Evolutionary conservation across 2,113 vertebrate genomes (phyloP), one percentile per base, ranked within the genome.

Genomic region (Lophura nycthemera): DNA sequence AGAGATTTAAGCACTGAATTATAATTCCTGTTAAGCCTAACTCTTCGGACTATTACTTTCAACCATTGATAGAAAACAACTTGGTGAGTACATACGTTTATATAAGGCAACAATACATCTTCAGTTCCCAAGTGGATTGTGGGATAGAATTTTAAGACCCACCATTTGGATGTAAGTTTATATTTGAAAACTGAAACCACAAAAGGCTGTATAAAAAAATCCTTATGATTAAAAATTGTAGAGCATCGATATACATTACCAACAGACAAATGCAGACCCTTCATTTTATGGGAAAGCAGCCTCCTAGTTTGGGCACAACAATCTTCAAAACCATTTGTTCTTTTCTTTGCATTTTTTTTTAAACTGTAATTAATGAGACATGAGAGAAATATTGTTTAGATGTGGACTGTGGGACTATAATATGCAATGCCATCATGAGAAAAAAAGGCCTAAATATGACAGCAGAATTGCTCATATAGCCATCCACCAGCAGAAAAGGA

Each of bases 61-160:
- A 89, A 63, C 66, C 45, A 27, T 3, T 34, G 15, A 36, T 63
- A 40, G 15, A 63, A 85, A 87, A 54, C 2, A 0, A 50, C 61
- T 70, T 76, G 18, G 24, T 60, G 40, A 38, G 21, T 19, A 48
- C 21, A 13, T 60, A 52, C 0, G 1, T 56, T 42, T 38, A 6
- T 16, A 32, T 7, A 24, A 34, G 1, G 5, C 42, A 8, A 74
- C 19, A 25, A 71, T 71, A 19, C 67, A 56, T 56, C 76, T 70
- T 77, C 42, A 57, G 45, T n/a, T 65, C 30, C 32, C 0, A 0
- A 1, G 1, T 8, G 8, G 30, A 52, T 45, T 36, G 1, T 25
- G 20, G 16, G 30, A 82, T 50, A 11, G 13, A 65, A 25, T 50
- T 10, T 57, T 73, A 61, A 85, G 16, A 59, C 42, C 17, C 60